Conservation (phyloP, 2,113 vertebrate genomes). For the Oceanodroma tethys region DNA sequence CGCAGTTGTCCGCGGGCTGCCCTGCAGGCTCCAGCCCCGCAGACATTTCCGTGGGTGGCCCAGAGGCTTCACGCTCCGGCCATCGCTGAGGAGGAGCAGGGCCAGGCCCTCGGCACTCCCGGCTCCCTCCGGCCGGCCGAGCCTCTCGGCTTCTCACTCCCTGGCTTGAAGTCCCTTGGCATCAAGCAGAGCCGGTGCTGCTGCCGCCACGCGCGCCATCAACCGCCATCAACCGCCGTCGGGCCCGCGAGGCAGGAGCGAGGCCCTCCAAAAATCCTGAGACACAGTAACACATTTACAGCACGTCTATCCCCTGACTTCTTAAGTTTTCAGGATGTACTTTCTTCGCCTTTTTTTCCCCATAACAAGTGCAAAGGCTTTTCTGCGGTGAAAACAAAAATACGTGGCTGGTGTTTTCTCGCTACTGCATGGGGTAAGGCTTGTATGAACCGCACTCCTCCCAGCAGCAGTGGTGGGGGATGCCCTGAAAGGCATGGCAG, state of each 20-base stretch:
- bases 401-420: rapidly evolving
- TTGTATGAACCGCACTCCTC: rapidly evolving
- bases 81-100: no score
- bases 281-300: rapidly evolving
- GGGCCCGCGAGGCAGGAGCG: rapidly evolving
- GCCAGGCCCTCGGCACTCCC: rapidly evolving
- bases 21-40: no score
- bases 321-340: background rate
- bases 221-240: rapidly evolving
- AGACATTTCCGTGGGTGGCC: rapidly evolving
- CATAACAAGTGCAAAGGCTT: background rate
- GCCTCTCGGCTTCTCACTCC: no score
- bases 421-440: rapidly evolving
- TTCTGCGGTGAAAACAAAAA: background rate
- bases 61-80: background rate
- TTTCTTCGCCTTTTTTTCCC: no score
- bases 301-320: no score
- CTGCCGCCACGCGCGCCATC: rapidly evolving
- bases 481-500: background rate
- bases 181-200: rapidly evolving
- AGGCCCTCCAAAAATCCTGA: background rate
- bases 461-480: background rate
- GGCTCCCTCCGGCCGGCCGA: rapidly evolving
- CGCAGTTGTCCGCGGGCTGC: background rate
- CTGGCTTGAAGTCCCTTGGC: no score